Conservation (phyloP, 2,888 invertebrate genomes). For the Ctenicera cuprea region DNA sequence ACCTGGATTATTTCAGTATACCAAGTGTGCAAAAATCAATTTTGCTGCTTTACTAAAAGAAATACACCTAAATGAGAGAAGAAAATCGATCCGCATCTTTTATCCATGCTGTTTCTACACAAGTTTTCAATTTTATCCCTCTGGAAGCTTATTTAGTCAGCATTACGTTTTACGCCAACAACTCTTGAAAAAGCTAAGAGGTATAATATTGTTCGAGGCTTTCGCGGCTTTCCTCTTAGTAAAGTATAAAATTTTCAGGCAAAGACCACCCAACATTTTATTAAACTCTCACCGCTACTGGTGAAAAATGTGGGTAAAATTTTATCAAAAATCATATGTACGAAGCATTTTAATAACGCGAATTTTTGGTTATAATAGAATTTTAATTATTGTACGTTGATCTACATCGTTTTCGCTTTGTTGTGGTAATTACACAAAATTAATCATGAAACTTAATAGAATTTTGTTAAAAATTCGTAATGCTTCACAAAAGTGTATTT, state of each 20-base stretch:
- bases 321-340: neutral
- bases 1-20: neutral
- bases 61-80: neutral
- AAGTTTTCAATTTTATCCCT: conserved; percentile 28
- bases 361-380: too few relatives aligned
- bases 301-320: neutral
- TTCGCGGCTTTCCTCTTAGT: conserved; percentile 11
- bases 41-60: neutral
- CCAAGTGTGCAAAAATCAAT: neutral
- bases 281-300: neutral
- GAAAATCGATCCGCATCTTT: neutral
- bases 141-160: conserved; percentile 28
- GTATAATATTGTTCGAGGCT: conserved; percentile 14
- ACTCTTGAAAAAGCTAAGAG: conserved; percentile 10
- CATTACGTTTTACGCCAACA: conserved; percentile 23
- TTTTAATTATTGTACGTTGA: too few relatives aligned
- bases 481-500: too few relatives aligned
- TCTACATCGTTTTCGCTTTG: too few relatives aligned
- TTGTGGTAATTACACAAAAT: too few relatives aligned
- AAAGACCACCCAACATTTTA: neutral
- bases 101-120: conserved; percentile 21
- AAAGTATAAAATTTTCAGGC: conserved; percentile 9
- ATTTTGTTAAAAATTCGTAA: too few relatives aligned
- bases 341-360: too few relatives aligned
- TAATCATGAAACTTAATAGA: too few relatives aligned